Base-by-base conservation (phyloP, 2,888 invertebrate genomes). In the Girardia tigrina region DNA sequence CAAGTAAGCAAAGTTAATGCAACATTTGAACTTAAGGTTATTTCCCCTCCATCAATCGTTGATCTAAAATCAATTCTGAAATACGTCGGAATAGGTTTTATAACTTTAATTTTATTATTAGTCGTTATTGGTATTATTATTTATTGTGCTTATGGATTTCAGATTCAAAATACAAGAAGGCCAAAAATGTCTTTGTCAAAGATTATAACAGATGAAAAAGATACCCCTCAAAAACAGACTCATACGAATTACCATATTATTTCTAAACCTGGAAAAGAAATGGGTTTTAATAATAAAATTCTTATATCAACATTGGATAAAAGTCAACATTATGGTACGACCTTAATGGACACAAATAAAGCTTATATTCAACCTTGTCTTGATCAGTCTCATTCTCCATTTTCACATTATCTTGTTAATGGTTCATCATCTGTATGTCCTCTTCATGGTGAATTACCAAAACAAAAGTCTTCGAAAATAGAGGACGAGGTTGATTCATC, bases 91-190 rank as follows among this genome's bases (percentile, higher is more conserved):
- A 74, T 56, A 6, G 74, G 74, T 12, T 26, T 28, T 2, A 70
- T 74, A n/a, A 42, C 26, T 26, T 27, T 69, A n/a, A 42, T 74
- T 56, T 27, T 74, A 26, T 26, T 74, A 8, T 42, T 42, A 20
- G 56, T 74, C 14, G 56, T 42, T 14, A 42, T 56, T 8, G 74
- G 74, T 6, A 26, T 74, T 23, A 27, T 74, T 74, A 69, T 69
- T 23, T 74, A 74, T 56, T 74, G 74, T 42, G 27, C 23, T 6
- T 69, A 74, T 26, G 42, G 74, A 56, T 56, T 56, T 56, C 56
- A 56, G 23, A 16, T 56, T n/a, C 56, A 56, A 56, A 56, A 56
- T n/a, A 29, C 23, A 26, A 2, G 71, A 28, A 26, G 71, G n/a
- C 56, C 56, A n/a, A 56, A 8, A 56, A 56, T 20, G 23, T 56